Conservation (phyloP, 2,797 vertebrate genomes). For the Pseudochirops corinnae region DNA sequence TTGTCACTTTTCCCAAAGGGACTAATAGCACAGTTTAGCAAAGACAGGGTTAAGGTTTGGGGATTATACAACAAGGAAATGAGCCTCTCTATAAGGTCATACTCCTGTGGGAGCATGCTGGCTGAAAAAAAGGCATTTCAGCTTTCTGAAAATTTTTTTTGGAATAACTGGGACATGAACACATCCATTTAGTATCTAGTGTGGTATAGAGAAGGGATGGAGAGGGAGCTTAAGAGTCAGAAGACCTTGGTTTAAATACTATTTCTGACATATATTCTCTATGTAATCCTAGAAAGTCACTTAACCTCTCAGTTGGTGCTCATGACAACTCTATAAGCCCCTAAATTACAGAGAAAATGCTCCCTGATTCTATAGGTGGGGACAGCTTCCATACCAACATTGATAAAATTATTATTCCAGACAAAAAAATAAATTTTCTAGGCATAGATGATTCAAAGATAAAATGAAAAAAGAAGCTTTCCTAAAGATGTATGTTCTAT, state of each 20-base stretch:
- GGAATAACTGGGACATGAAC: not conserved
- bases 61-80: not conserved
- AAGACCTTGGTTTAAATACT: not conserved
- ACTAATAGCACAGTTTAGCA: not conserved
- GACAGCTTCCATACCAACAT: not conserved
- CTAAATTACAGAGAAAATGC: not conserved
- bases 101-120: not conserved
- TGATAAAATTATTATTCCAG: not conserved
- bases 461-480: not conserved
- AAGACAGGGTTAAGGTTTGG: not conserved
- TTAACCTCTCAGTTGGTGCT: not conserved
- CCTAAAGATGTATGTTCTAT: not conserved
- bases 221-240: not conserved
- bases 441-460: not conserved
- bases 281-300: not conserved
- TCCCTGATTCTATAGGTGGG: not conserved
- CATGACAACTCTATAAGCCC: not conserved
- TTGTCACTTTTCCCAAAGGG: not conserved
- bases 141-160: not conserved
- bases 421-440: not conserved
- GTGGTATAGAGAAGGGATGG: not conserved
- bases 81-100: not conserved
- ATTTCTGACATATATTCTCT: not conserved
- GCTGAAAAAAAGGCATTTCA: not conserved
- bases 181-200: not conserved